Evolutionary conservation across 2,113 vertebrate species (phyloP).

Genomic region (Aegithalos caudatus): DNA sequence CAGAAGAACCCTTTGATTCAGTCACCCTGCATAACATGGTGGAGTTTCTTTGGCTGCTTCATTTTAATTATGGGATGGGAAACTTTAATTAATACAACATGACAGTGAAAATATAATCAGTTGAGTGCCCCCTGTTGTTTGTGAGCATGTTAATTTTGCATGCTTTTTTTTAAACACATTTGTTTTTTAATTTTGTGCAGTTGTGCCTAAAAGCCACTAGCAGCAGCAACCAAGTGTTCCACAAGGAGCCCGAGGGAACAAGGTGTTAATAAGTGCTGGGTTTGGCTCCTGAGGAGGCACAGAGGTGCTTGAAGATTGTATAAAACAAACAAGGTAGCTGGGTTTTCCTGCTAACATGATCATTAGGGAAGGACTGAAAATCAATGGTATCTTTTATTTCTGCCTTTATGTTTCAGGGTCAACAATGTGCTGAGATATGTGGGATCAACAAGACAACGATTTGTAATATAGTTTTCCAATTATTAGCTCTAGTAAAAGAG

Average conservation of each 20-base stretch:
- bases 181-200: conserved; percentile 20
- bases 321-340: background rate
- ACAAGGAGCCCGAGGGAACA: background rate
- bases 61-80: conserved; percentile 23
- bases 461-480: background rate
- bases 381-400: background rate
- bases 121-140: conserved; percentile 21
- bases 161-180: background rate
- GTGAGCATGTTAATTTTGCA: background rate
- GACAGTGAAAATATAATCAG: conserved; percentile 56
- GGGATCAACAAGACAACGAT: background rate
- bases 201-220: background rate
- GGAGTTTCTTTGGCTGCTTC: background rate
- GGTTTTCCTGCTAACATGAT: conserved; percentile 9
- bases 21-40: background rate
- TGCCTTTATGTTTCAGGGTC: background rate
- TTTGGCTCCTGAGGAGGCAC: conserved; percentile 5
- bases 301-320: background rate
- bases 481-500: background rate
- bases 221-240: background rate
- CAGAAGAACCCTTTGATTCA: background rate
- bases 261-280: conserved; percentile 34
- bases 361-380: conserved; percentile 29
- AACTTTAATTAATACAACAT: conserved; percentile 37
- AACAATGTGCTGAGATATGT: background rate